Percentiles rank a stretch among this genome's conserved stretches.
Conservation (phyloP, 1,140 invertebrate species). For the Eriosoma lanigerum region DNA sequence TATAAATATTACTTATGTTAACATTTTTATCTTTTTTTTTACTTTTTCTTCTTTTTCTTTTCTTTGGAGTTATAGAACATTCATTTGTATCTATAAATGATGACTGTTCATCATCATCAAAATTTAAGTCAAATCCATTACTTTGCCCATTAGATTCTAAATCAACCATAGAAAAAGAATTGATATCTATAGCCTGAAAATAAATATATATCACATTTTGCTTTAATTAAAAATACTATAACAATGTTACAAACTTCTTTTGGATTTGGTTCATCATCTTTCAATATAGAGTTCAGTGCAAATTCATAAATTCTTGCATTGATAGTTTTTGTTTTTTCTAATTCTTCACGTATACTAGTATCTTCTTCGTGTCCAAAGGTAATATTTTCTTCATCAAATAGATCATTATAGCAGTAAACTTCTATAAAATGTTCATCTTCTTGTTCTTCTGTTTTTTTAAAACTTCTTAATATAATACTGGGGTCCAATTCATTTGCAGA, state of each 20-base stretch:
- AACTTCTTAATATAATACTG: slow-evolving; percentile 40
- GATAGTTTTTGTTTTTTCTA: slow-evolving; percentile 8
- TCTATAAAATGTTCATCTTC: slow-evolving; percentile 33
- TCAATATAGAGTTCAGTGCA: slow-evolving; percentile 19
- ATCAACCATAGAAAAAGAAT: slow-evolving; percentile 12
- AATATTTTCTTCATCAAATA: slow-evolving; percentile 29
- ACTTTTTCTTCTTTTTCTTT: slow-evolving; percentile 19
- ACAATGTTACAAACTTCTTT: not conserved
- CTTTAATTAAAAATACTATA: no score
- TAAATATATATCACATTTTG: not conserved
- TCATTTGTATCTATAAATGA: not conserved
- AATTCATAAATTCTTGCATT: slow-evolving; percentile 39
- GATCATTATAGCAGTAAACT: slow-evolving; percentile 40
- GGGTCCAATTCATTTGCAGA: slow-evolving; percentile 50
- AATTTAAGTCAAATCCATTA: not conserved
- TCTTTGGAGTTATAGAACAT: not conserved
- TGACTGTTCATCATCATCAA: not conserved
- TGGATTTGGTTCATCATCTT: not conserved
- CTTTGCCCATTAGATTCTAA: slow-evolving; percentile 4
- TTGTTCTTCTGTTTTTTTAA: slow-evolving; percentile 50
- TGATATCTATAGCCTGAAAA: slow-evolving; percentile 44
- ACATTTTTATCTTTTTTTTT: not conserved
- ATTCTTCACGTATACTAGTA: slow-evolving; percentile 16
- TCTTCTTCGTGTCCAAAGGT: not conserved
- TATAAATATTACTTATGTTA: slow-evolving; percentile 27